Evolutionary conservation across 2,113 vertebrate genomes (phyloP).

Genomic region (Rallus limicola): DNA sequence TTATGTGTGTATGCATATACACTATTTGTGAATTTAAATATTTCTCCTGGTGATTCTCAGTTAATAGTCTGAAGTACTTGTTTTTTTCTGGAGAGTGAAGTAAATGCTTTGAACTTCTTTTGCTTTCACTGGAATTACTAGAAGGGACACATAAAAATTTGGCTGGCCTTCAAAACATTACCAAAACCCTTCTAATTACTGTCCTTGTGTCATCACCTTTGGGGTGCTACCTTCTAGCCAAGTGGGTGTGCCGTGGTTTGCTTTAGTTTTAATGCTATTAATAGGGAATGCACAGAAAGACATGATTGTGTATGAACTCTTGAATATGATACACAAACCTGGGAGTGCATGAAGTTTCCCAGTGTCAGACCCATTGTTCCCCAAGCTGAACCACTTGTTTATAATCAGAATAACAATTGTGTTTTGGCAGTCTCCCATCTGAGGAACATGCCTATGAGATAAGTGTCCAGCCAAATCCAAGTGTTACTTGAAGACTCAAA

Average conservation of each 20-base stretch:
- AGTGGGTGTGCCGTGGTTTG: background rate
- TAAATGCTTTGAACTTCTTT: slow-evolving; percentile 49
- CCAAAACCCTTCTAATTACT: slow-evolving; percentile 12
- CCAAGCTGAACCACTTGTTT: slow-evolving; percentile 11
- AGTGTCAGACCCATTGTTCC: background rate
- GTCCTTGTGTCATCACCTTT: background rate
- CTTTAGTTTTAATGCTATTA: background rate
- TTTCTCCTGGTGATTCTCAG: background rate
- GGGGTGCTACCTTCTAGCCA: background rate
- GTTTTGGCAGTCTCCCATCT: background rate
- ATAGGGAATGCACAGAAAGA: background rate
- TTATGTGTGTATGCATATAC: background rate
- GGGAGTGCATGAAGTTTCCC: background rate
- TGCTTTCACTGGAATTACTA: slow-evolving; percentile 17
- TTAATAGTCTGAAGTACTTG: background rate
- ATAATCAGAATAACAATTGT: slow-evolving; percentile 7
- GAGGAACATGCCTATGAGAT: background rate
- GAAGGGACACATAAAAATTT: slow-evolving; percentile 1
- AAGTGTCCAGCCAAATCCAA: background rate
- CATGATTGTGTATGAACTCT: background rate
- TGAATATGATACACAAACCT: background rate
- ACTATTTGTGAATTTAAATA: background rate
- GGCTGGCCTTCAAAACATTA: slow-evolving; percentile 22
- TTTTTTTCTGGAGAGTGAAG: slow-evolving; percentile 7
- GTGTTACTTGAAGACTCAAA: background rate